Percentiles rank a stretch among this genome's conserved stretches.
Evolutionary conservation across 2,888 invertebrate species (phyloP).

Genomic region (Amiota communis): DNA sequence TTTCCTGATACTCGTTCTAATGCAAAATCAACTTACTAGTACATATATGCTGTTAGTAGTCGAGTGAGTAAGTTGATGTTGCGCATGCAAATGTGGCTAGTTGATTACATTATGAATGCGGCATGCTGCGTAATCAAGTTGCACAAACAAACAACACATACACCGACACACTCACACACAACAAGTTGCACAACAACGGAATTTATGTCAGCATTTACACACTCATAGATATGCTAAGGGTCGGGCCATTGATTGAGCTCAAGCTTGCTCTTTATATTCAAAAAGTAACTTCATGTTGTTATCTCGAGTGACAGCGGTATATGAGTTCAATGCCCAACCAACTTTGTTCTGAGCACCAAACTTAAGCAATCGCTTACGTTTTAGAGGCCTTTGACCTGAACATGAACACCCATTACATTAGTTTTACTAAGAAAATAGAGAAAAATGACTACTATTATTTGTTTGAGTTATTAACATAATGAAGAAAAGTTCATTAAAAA

Average conservation of each 20-base stretch:
- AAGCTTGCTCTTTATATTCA: too few relatives aligned
- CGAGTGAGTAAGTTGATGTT: too few relatives aligned
- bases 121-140: conserved; percentile 12
- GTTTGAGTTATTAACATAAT: conserved; percentile 46
- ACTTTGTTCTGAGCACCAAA: neutral
- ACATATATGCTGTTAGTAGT: neutral
- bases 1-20: conserved; percentile 11
- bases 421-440: too few relatives aligned
- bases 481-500: conserved; percentile 48
- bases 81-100: neutral
- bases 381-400: conserved; percentile 13
- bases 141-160: neutral
- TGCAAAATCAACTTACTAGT: neutral
- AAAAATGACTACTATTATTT: conserved; percentile 37
- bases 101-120: neutral
- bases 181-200: conserved; percentile 4
- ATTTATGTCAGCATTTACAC: conserved; percentile 14
- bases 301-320: neutral
- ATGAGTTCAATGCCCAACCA: conserved; percentile 17
- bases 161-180: too few relatives aligned
- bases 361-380: neutral
- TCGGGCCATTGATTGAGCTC: too few relatives aligned
- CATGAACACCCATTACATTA: neutral
- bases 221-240: neutral
- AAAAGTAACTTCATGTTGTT: too few relatives aligned